These are phyloP conservation scores for Campoplex nolae DNA, from an alignment of 2,888 invertebrate genomes.

Conservation along the genomic window DNA sequence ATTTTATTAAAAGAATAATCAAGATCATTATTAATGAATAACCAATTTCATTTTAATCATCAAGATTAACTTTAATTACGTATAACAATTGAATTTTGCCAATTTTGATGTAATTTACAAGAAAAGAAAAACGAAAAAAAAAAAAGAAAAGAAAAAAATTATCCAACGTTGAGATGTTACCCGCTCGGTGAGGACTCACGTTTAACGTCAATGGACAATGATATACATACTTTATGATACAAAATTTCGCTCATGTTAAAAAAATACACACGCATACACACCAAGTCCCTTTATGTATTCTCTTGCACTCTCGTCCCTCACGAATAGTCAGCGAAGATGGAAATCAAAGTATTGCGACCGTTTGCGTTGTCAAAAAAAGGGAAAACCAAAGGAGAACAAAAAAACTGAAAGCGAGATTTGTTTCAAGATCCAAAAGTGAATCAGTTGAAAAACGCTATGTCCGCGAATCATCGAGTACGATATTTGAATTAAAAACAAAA, in stretches of 20 bases:
- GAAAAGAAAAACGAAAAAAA: slow-evolving; percentile 8
- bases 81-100: slow-evolving; percentile 44
- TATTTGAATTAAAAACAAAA: background rate
- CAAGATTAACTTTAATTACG: slow-evolving; percentile 49
- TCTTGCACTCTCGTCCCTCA: slow-evolving; percentile 32
- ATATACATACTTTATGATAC: slow-evolving; percentile 52
- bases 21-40: background rate
- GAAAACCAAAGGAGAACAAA: background rate
- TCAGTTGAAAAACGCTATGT: background rate
- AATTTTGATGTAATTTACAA: slow-evolving; percentile 19
- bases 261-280: slow-evolving; percentile 23
- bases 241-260: slow-evolving; percentile 27
- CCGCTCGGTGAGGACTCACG: slow-evolving; percentile 22
- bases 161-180: slow-evolving; percentile 26
- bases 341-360: slow-evolving; percentile 36
- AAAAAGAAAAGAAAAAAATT: slow-evolving; percentile 2
- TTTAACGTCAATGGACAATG: slow-evolving; percentile 35
- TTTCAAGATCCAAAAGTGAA: background rate
- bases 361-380: slow-evolving; percentile 1
- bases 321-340: slow-evolving; percentile 34
- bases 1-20: background rate
- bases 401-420: slow-evolving; percentile 1
- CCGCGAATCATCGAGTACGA: background rate
- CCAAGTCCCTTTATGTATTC: background rate
- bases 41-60: background rate